Evolutionary conservation across 2,888 invertebrate genomes (phyloP).

Genomic region (Eupsilia transversa): DNA sequence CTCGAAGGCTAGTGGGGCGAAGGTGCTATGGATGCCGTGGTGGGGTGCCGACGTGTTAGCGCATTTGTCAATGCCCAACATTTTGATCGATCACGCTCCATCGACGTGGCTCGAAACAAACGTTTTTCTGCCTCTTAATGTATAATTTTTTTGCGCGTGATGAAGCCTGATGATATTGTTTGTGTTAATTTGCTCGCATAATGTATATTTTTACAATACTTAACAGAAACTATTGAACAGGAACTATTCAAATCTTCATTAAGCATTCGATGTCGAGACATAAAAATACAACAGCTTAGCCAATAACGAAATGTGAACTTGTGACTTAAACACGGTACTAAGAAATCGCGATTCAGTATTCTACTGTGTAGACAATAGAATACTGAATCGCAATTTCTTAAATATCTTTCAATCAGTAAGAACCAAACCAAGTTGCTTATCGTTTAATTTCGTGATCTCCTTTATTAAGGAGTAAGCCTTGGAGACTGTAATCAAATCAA

Average conservation of each 20-base stretch:
- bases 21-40: slow-evolving; percentile 76
- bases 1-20: slow-evolving; percentile 80
- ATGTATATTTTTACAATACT: slow-evolving; percentile 23
- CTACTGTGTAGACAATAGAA: too few species aligned
- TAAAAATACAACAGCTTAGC: background rate
- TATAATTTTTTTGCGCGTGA: slow-evolving; percentile 53
- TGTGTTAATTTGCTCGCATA: slow-evolving; percentile 42
- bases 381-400: background rate
- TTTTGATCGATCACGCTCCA: slow-evolving; percentile 72
- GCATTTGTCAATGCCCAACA: slow-evolving; percentile 71
- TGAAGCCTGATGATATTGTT: slow-evolving; percentile 29
- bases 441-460: background rate
- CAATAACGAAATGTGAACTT: background rate
- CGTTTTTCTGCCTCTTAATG: slow-evolving; percentile 52
- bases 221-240: background rate
- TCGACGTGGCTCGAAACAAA: slow-evolving; percentile 43
- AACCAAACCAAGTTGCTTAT: background rate
- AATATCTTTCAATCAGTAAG: background rate
- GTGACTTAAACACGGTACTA: background rate
- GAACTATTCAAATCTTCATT: background rate
- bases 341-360: too few species aligned
- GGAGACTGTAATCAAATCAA: too few species aligned
- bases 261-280: background rate
- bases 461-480: too few species aligned
- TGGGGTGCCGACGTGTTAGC: slow-evolving; percentile 74